phyloP scores from a whole-genome alignment of 2,888 invertebrate genomes.

The Tipula lateralis region DNA sequence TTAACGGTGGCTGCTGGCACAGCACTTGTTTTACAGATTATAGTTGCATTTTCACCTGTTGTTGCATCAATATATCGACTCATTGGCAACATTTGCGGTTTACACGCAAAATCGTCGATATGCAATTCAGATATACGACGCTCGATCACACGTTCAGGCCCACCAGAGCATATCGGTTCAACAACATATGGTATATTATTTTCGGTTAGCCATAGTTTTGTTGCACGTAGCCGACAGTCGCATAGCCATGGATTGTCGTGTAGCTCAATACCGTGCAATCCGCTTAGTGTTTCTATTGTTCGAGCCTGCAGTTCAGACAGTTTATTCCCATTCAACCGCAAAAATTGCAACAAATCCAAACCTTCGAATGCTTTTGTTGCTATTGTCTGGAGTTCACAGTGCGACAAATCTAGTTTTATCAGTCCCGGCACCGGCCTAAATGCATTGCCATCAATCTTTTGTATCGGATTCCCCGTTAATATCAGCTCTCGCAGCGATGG shows the following conservation, averaged over 20 bases:
- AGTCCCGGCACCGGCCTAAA: conserved; percentile 71
- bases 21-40: conserved; percentile 75
- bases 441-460: conserved; percentile 69
- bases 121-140: conserved; percentile 70
- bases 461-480: conserved; percentile 75
- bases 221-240: conserved; percentile 75
- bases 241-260: conserved; percentile 88
- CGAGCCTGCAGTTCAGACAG: conserved; percentile 66
- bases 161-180: conserved; percentile 69
- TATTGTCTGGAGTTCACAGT: conserved; percentile 74
- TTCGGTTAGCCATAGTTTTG: conserved; percentile 75
- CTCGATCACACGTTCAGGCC: conserved; percentile 64
- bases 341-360: conserved; percentile 66
- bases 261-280: conserved; percentile 73
- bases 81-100: conserved; percentile 71
- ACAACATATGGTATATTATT: conserved; percentile 72
- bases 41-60: conserved; percentile 79
- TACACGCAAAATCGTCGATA: conserved; percentile 80
- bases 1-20: conserved; percentile 74
- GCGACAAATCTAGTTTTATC: conserved; percentile 77
- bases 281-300: conserved; percentile 67
- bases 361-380: conserved; percentile 73
- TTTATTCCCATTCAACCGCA: conserved; percentile 78
- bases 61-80: conserved; percentile 72
- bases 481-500: conserved; percentile 78